Evolutionary conservation across 2,888 invertebrate genomes (phyloP), one percentile per base, ranked within the genome.

Genomic region (Leptura quadrifasciata): DNA sequence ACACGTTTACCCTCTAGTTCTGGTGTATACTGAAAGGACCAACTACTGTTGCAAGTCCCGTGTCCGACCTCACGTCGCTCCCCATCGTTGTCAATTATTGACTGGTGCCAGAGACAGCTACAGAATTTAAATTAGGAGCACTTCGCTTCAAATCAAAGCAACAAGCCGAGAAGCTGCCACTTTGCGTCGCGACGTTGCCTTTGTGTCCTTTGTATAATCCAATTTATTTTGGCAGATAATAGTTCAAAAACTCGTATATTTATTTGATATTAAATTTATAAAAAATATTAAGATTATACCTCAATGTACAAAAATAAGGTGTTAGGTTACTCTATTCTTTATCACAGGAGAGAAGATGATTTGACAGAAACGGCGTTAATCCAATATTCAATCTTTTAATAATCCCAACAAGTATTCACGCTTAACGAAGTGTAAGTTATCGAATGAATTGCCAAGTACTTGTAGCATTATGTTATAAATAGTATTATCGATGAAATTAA

Each of bases 61-160:
- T 63, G 57, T 60, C n/a, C 57, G 57, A 57, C 57, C 57, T 57
- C 57, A 21, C 57, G 57, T 57, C 57, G 57, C 57, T 9, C 63
- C 57, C 69, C 77, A 77, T 76, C 81, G 79, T 78, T 82, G 81
- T 74, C 86, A 85, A 86, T 86, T 86, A 86, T 86, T 84, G 86
- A 85, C 84, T 85, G 82, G 85, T 85, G 86, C 84, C 84, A 84
- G 81, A 77, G 81, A 82, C 86, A 84, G 82, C 80, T 77, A 77
- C 79, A 78, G 86, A 86, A 86, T 86, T 84, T 84, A 85, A 86
- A 86, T 86, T 85, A 86, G 85, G 85, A 84, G 82, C 84, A 84
- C 85, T 85, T 85, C 84, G 80, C 82, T 79, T 81, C 82, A 81
- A 83, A 85, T 86, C 86, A 86, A 85, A 86, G 86, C 84, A 86